These are phyloP conservation scores for Mycteria americana DNA, from an alignment of 2,797 vertebrate species.

Conservation along the genomic window DNA sequence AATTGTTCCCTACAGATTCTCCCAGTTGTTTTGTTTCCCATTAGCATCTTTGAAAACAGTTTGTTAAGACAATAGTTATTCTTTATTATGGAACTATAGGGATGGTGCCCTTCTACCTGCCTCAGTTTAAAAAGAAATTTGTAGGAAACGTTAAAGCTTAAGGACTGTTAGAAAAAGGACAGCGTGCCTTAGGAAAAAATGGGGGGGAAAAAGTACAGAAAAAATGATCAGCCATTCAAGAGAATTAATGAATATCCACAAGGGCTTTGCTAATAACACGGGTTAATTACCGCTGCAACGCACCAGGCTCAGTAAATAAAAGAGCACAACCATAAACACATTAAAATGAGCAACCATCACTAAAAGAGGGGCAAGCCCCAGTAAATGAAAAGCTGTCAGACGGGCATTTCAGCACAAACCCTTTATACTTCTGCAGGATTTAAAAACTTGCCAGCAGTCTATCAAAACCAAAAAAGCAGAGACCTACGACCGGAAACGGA, in stretches of 20 bases:
- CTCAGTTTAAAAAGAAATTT: slow-evolving; percentile 43
- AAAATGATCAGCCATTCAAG: slow-evolving; percentile 77
- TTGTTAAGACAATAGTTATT: slow-evolving; percentile 37
- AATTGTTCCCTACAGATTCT: slow-evolving; percentile 52
- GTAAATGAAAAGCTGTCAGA: slow-evolving; percentile 72
- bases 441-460: slow-evolving; percentile 51
- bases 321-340: slow-evolving; percentile 78
- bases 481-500: background rate
- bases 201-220: background rate
- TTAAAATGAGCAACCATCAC: slow-evolving; percentile 79
- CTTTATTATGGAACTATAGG: slow-evolving; percentile 21
- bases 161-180: slow-evolving; percentile 16
- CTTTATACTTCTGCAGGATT: slow-evolving; percentile 11
- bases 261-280: slow-evolving; percentile 88
- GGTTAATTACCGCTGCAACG: slow-evolving; percentile 92
- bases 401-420: slow-evolving; percentile 37
- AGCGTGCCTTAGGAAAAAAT: slow-evolving; percentile 77
- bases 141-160: background rate
- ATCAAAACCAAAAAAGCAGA: background rate
- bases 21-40: slow-evolving; percentile 24
- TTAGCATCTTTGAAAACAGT: slow-evolving; percentile 56
- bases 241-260: slow-evolving; percentile 82
- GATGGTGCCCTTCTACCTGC: background rate
- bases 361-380: slow-evolving; percentile 62
- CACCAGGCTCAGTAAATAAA: slow-evolving; percentile 85